Percentiles rank a stretch among this genome's conserved stretches.
These are phyloP conservation scores for Heliconius hermathena DNA, from an alignment of 1,140 invertebrate species.

Conservation along the genomic window DNA sequence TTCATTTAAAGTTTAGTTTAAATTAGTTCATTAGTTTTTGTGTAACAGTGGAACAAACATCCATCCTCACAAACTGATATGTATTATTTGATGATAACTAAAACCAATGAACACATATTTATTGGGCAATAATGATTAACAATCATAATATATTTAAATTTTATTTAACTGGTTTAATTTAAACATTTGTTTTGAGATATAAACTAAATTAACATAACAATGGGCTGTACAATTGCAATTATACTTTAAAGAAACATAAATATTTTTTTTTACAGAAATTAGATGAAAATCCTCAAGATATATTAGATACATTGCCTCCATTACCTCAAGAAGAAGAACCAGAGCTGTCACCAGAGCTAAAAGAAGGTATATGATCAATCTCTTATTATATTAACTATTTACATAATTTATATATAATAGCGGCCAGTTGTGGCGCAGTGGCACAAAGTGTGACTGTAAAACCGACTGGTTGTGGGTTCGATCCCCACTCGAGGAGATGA, in stretches of 20 bases:
- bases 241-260: background rate
- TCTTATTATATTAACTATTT: background rate
- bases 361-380: conserved; percentile 79
- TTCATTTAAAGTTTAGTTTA: too few species aligned
- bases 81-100: background rate
- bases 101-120: background rate
- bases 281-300: conserved; percentile 75
- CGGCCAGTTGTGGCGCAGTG: too few species aligned
- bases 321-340: conserved; percentile 71
- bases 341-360: conserved; percentile 82
- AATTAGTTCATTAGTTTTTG: too few species aligned
- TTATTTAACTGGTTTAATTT: background rate
- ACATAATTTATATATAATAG: background rate
- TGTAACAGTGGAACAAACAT: too few species aligned
- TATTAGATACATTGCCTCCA: conserved; percentile 69
- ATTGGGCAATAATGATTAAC: background rate
- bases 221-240: background rate
- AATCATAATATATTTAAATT: background rate
- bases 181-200: background rate
- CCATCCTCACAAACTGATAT: too few species aligned
- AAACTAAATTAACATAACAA: background rate
- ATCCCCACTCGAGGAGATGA: too few species aligned
- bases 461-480: too few species aligned
- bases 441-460: too few species aligned
- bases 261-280: conserved; percentile 53